phyloP scores from a whole-genome alignment of 2,797 vertebrate genomes.

The Myoxocephalus aenaeus region DNA sequence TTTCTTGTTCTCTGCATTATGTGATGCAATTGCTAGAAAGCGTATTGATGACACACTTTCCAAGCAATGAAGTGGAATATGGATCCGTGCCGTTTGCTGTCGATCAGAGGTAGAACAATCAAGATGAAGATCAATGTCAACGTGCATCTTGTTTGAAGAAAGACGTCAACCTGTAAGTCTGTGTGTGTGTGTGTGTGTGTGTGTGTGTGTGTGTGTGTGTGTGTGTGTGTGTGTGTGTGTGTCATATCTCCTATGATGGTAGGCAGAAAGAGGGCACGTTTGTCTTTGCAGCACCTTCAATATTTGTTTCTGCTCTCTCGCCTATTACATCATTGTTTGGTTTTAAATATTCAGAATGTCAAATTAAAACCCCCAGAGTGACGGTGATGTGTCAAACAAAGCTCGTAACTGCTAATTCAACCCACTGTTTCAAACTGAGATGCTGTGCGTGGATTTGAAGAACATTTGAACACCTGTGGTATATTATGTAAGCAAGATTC shows the following conservation, averaged over 20 bases:
- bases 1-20: neutral
- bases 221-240: neutral
- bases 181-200: neutral
- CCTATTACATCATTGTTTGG: constrained; percentile 25
- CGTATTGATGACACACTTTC: neutral
- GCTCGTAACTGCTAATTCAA: neutral
- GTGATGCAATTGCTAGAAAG: neutral
- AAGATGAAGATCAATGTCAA: constrained; percentile 12
- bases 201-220: neutral
- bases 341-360: constrained; percentile 39
- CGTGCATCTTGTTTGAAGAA: constrained; percentile 13
- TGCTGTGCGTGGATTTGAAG: neutral
- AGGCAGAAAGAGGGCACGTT: neutral
- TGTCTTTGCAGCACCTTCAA: constrained; percentile 10
- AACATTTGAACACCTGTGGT: neutral
- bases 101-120: constrained; percentile 11
- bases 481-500: neutral
- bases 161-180: constrained; percentile 1
- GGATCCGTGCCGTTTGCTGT: neutral
- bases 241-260: neutral
- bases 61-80: constrained; percentile 1
- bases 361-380: constrained; percentile 21
- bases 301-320: neutral
- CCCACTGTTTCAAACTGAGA: neutral
- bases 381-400: constrained; percentile 11